Evolutionary conservation across 1,140 invertebrate species (phyloP).

Genomic region (Lepidurus packardi): DNA sequence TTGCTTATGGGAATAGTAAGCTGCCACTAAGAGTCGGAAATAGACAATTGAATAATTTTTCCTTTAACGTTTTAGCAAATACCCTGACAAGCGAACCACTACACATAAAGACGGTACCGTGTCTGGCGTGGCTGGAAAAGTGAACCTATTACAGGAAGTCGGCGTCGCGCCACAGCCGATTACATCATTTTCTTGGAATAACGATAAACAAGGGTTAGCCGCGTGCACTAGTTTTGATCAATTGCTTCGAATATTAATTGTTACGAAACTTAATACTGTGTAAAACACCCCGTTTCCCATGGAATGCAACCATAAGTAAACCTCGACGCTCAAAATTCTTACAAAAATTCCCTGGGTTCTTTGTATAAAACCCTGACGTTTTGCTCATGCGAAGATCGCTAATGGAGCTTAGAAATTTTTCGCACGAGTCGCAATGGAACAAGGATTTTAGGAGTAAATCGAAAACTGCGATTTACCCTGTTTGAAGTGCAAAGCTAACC

Average conservation of each 20-base stretch:
- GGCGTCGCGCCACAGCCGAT: conserved; percentile 82
- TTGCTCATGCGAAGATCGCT: no score
- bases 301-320: background rate
- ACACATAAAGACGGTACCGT: conserved; percentile 62
- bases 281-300: background rate
- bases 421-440: no score
- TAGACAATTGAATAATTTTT: conserved; percentile 35
- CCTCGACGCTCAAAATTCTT: background rate
- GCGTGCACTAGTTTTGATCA: conserved; percentile 90
- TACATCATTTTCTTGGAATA: conserved; percentile 82
- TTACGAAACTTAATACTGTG: conserved; percentile 72
- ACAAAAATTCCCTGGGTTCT: no score
- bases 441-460: no score
- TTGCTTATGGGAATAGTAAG: conserved; percentile 87
- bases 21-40: conserved; percentile 19
- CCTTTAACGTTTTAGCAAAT: conserved; percentile 57
- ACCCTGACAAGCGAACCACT: conserved; percentile 67
- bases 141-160: conserved; percentile 70
- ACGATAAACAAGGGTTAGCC: conserved; percentile 78
- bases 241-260: conserved; percentile 75
- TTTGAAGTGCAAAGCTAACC: no score
- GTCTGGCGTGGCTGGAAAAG: conserved; percentile 65
- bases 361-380: no score
- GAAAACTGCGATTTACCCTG: no score
- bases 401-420: no score